Evolutionary conservation across 2,113 vertebrate species (phyloP).

Genomic region (Pavo muticus): DNA sequence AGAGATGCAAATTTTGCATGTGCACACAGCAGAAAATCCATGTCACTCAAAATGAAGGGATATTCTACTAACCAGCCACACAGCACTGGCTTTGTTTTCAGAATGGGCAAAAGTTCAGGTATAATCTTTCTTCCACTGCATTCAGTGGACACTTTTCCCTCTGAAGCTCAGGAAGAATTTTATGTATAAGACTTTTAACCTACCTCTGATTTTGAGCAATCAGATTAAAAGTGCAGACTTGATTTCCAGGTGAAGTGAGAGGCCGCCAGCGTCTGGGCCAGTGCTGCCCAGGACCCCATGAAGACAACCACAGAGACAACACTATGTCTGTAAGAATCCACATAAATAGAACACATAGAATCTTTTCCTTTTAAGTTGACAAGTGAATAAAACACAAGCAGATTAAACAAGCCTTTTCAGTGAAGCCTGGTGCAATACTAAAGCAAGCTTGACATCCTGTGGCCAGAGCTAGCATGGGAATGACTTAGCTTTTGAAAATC

Average conservation of each 20-base stretch:
- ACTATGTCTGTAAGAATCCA: not conserved
- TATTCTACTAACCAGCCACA: not conserved
- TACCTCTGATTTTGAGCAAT: not conserved
- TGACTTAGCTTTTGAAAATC: not conserved
- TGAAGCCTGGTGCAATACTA: not conserved
- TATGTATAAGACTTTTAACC: not conserved
- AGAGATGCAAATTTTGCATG: not conserved
- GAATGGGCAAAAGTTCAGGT: not conserved
- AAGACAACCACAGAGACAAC: not conserved
- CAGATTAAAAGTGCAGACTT: not conserved
- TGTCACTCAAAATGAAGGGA: not conserved
- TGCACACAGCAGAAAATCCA: not conserved
- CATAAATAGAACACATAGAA: not conserved
- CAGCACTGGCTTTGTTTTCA: not conserved
- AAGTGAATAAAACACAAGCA: not conserved
- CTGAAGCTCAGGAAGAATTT: not conserved
- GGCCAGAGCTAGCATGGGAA: constrained; percentile 12
- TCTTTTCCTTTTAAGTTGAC: not conserved
- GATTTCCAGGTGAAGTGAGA: not conserved
- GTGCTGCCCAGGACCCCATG: not conserved
- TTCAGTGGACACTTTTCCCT: not conserved
- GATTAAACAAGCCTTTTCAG: not conserved
- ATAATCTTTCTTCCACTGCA: not conserved
- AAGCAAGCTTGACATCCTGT: constrained; percentile 64
- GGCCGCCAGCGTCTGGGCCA: not conserved